These are phyloP conservation scores for Sinocyclocheilus maitianheensis DNA, from an alignment of 2,113 vertebrate species.

Conservation along the genomic window DNA sequence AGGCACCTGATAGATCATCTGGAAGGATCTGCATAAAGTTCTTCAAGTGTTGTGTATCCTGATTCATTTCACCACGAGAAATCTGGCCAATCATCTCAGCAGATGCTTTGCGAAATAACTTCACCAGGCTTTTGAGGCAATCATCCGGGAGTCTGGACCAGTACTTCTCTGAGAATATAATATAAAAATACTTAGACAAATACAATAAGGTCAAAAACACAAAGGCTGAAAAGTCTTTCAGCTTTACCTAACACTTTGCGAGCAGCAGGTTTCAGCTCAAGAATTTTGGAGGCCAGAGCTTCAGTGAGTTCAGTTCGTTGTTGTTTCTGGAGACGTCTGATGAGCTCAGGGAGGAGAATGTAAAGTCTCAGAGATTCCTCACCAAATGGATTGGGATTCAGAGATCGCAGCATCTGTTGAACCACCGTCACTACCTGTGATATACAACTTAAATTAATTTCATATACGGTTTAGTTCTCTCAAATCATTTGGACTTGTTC, in stretches of 20 bases:
- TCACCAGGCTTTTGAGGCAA: slow-evolving; percentile 52
- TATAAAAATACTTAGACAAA: background rate
- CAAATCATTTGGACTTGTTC: no score
- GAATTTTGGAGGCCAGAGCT: slow-evolving; percentile 35
- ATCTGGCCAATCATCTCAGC: slow-evolving; percentile 29
- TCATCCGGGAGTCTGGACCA: slow-evolving; percentile 53
- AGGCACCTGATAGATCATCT: slow-evolving; percentile 53
- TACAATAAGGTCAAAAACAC: background rate
- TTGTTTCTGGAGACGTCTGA: no score
- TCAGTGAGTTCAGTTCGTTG: slow-evolving; percentile 10
- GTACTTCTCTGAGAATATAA: slow-evolving; percentile 43
- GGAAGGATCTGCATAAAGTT: slow-evolving; percentile 25
- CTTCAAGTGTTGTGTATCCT: no score
- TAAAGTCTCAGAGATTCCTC: no score
- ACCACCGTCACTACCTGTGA: no score
- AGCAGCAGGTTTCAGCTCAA: slow-evolving; percentile 23
- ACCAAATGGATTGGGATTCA: no score
- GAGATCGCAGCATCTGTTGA: no score
- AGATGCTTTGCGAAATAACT: slow-evolving; percentile 43
- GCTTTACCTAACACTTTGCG: slow-evolving; percentile 49
- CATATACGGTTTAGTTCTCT: no score
- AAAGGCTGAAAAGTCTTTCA: background rate
- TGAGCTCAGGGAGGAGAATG: no score
- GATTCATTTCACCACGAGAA: background rate
- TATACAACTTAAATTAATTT: no score